Conservation (phyloP, 2,888 invertebrate genomes). For the Cynaeus angustus region DNA sequence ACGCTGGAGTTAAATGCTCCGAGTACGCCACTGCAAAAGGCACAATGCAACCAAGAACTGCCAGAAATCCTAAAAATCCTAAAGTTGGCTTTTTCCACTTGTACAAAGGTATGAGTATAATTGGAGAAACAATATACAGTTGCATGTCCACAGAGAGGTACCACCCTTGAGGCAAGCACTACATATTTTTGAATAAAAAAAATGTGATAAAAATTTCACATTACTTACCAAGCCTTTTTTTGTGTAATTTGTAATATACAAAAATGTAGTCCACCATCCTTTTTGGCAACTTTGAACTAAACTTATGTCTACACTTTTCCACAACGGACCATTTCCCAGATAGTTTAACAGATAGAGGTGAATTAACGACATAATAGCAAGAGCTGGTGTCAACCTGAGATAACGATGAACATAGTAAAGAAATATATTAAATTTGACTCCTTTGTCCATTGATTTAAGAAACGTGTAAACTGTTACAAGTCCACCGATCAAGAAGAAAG, state of each 20-base stretch:
- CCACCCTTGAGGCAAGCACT: constrained; percentile 62
- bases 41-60: constrained; percentile 20
- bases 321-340: constrained; percentile 44
- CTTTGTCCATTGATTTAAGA: constrained; percentile 61
- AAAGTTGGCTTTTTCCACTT: constrained; percentile 48
- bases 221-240: too few relatives aligned
- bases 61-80: constrained; percentile 8
- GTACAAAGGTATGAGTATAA: constrained; percentile 55
- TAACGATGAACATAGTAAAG: constrained; percentile 53
- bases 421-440: constrained; percentile 63
- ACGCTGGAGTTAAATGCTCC: neutral
- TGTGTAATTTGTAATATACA: constrained; percentile 45
- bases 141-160: constrained; percentile 62
- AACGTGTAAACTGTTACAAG: constrained; percentile 72
- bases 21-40: constrained; percentile 23
- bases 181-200: constrained; percentile 33
- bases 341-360: constrained; percentile 31
- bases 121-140: constrained; percentile 58
- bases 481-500: constrained; percentile 77
- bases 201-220: too few relatives aligned
- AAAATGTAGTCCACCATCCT: constrained; percentile 44
- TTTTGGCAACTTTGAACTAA: constrained; percentile 26
- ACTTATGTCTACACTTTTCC: constrained; percentile 32
- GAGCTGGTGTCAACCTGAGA: constrained; percentile 64
- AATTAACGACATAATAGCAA: constrained; percentile 35